Conservation (phyloP, 2,888 invertebrate species). For the Argyresthia albistria region DNA sequence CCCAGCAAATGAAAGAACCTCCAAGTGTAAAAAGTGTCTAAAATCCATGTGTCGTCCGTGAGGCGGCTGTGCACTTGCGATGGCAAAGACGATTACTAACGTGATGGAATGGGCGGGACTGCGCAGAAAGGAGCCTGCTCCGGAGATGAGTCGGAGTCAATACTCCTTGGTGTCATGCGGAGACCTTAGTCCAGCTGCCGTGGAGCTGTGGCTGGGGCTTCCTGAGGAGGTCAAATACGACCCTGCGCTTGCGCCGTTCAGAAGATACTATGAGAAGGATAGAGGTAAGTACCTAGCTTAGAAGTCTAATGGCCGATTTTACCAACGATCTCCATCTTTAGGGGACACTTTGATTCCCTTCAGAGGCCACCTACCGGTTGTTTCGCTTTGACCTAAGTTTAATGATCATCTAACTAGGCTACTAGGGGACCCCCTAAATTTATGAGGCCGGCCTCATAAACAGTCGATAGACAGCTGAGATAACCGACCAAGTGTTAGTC, state of each 20-base stretch:
- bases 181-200: constrained; percentile 71
- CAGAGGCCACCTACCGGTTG: no score
- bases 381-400: no score
- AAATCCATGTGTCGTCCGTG: not conserved
- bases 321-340: no score
- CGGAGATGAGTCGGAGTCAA: constrained; percentile 58
- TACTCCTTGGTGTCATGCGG: constrained; percentile 60
- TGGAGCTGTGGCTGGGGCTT: constrained; percentile 76
- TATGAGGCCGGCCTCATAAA: no score
- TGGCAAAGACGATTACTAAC: constrained; percentile 4
- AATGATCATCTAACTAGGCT: no score
- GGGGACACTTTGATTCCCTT: no score
- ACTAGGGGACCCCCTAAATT: no score
- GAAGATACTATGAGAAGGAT: constrained; percentile 64
- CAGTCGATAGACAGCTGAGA: no score
- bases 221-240: constrained; percentile 78
- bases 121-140: constrained; percentile 30
- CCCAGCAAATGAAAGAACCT: not conserved
- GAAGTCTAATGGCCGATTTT: no score
- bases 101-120: constrained; percentile 36
- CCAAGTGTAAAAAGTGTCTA: not conserved
- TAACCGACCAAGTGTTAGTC: no score
- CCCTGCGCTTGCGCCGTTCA: constrained; percentile 74
- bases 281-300: constrained; percentile 55
- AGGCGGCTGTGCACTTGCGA: not conserved